Base-by-base conservation (phyloP, 2,888 invertebrate genomes). In the Eulithis prunata region DNA sequence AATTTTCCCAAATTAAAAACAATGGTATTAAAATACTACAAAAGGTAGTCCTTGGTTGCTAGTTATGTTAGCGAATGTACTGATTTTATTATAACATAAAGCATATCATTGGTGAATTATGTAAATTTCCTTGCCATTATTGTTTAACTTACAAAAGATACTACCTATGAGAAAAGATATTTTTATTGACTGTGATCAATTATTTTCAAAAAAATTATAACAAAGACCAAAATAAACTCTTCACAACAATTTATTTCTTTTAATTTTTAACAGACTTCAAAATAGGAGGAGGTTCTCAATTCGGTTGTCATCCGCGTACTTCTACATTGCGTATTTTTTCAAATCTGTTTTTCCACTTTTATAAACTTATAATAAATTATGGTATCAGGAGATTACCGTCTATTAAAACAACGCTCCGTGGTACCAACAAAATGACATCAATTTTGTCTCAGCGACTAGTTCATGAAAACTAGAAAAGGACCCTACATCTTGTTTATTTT, bases 211-310 rank as follows among this genome's bases (percentile, higher is more conserved):
- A 84, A 83, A 85, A 49, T 85, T 84, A 86, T 82, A 78, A 85
- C 86, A 83, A 78, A 83, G 86, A 83, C 89, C 89, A 88, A 87
- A 91, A 86, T 87, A 90, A 90, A 92, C 92, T 92, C 92, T 92
- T 92, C 92, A 92, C 91, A 87, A 82, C 81, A 85, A 78, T 70
- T 63, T 67, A 14, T 67, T 69, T 41, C 64, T 75, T 75, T 69
- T 67, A 32, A 32, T 32, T 6, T n/a, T n/a, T n/a, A n/a, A n/a
- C n/a, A n/a, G n/a, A n/a, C n/a, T n/a, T n/a, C n/a, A n/a, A n/a
- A n/a, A n/a, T n/a, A n/a, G n/a, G n/a, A n/a, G n/a, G n/a, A n/a
- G n/a, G n/a, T n/a, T n/a, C n/a, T n/a, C n/a, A n/a, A n/a, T n/a
- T n/a, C n/a, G n/a, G n/a, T n/a, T n/a, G n/a, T n/a, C n/a, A n/a